Evolutionary conservation across 2,113 vertebrate species (phyloP).

Genomic region (Alligator sinensis): DNA sequence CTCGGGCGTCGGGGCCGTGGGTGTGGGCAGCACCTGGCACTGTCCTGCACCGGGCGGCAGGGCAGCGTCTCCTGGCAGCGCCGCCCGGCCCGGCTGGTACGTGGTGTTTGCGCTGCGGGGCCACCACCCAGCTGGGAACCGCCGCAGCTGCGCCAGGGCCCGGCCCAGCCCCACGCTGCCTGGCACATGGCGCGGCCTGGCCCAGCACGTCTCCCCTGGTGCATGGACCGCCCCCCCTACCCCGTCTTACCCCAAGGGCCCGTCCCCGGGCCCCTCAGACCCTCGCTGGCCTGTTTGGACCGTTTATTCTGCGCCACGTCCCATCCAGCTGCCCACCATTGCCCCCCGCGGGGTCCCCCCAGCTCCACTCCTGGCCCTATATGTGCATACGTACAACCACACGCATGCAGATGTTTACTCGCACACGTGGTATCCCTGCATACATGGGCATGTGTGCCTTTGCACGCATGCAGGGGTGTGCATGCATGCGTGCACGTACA

Average conservation of each 20-base stretch:
- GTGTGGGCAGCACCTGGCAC: background rate
- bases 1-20: too few relatives aligned
- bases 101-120: too few relatives aligned
- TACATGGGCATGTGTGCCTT: too few relatives aligned
- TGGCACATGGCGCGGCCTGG: background rate
- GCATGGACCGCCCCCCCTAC: too few relatives aligned
- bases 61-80: background rate
- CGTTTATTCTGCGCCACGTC: background rate
- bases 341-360: background rate
- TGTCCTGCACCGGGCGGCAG: background rate
- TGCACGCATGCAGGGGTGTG: too few relatives aligned
- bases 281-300: too few relatives aligned
- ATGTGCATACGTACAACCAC: too few relatives aligned
- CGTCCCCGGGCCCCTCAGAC: fast-evolving
- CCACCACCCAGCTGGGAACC: background rate
- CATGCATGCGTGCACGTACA: too few relatives aligned
- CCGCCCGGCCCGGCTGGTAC: background rate
- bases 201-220: too few relatives aligned
- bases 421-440: too few relatives aligned
- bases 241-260: background rate
- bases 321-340: background rate
- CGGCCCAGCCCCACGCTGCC: background rate
- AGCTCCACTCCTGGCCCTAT: too few relatives aligned
- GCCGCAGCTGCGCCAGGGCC: background rate
- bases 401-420: too few relatives aligned